phyloP scores from a whole-genome alignment of 2,113 vertebrate species.

The Forbesichthys papilliferus region DNA sequence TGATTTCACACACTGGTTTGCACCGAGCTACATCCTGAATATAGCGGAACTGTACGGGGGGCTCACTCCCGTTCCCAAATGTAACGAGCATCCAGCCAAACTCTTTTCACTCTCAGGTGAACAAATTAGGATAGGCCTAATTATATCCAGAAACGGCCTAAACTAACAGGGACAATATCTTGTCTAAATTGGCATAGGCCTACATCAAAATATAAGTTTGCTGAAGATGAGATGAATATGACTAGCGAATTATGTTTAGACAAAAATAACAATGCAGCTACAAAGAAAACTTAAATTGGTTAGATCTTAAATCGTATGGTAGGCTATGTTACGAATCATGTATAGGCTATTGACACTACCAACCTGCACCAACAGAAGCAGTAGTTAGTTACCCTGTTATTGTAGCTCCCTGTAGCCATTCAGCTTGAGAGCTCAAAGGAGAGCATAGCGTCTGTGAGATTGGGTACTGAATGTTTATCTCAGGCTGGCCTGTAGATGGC shows the following conservation, averaged over 20 bases:
- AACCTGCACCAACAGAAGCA: too few species aligned
- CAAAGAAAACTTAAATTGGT: too few species aligned
- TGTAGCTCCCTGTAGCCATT: not conserved
- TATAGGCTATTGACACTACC: too few species aligned
- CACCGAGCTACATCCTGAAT: conserved; percentile 31
- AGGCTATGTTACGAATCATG: too few species aligned
- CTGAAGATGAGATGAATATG: too few species aligned
- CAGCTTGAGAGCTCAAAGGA: not conserved
- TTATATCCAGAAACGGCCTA: not conserved
- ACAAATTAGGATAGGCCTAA: too few species aligned
- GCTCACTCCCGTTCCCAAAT: not conserved
- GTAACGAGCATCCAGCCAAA: not conserved
- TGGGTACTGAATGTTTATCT: conserved; percentile 12
- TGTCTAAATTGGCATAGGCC: not conserved
- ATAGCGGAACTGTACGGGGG: conserved; percentile 18
- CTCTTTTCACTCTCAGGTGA: not conserved
- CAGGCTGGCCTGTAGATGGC: conserved; percentile 73
- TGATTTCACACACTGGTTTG: conserved; percentile 57
- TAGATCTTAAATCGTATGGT: too few species aligned
- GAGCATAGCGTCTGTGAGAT: too few species aligned
- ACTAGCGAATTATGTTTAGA: too few species aligned
- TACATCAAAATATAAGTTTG: too few species aligned
- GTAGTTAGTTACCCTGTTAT: not conserved
- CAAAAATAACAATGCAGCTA: too few species aligned
- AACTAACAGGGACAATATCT: not conserved